Evolutionary conservation across 2,888 invertebrate genomes (phyloP).

Genomic region (Magallana nippona): DNA sequence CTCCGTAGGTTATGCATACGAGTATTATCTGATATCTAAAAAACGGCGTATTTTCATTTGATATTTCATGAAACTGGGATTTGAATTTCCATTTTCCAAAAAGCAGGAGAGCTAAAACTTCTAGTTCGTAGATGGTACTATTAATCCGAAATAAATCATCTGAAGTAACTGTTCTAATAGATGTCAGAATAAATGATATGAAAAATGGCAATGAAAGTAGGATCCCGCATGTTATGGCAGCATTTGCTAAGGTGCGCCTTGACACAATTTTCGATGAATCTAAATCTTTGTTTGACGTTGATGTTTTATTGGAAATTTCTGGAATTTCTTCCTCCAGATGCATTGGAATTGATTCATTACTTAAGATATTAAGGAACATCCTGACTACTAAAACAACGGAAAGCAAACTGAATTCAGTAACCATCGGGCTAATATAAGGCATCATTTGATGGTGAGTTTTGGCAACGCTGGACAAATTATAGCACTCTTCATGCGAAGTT

Average conservation of each 20-base stretch:
- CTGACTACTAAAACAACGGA: background rate
- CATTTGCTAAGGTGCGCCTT: background rate
- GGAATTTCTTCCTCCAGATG: background rate
- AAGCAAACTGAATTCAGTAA: background rate
- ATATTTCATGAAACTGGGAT: background rate
- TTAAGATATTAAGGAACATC: background rate
- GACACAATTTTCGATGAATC: background rate
- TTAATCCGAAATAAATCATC: background rate
- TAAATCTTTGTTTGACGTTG: too few species aligned
- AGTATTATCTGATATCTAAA: background rate
- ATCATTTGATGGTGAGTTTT: background rate
- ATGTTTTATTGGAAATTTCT: background rate
- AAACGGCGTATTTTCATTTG: background rate
- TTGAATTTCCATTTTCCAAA: background rate
- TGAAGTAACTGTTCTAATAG: background rate
- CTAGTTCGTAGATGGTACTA: background rate
- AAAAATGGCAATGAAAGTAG: background rate
- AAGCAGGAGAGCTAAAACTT: background rate
- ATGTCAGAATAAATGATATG: background rate
- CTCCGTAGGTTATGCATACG: background rate
- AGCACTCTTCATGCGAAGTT: background rate
- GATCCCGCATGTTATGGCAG: background rate
- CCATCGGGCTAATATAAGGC: background rate
- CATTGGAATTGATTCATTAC: too few species aligned
- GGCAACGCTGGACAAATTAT: background rate